Evolutionary conservation across 30 jellyfish, hydroid and myxozoan genomes (phyloP).

Genomic region (Turritopsis rubra): DNA sequence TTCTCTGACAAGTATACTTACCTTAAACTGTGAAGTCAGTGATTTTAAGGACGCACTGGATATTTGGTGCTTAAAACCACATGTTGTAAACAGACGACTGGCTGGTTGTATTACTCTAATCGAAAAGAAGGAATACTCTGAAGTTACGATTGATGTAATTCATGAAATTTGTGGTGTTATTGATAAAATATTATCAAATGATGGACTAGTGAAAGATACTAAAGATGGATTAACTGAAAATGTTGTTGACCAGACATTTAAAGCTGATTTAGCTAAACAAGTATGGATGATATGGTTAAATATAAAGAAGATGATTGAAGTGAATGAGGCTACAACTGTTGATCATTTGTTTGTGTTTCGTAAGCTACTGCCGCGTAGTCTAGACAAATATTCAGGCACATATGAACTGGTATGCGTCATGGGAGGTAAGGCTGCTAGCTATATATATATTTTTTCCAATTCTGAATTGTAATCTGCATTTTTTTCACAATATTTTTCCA

Average conservation of each 20-base stretch:
- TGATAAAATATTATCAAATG: background rate
- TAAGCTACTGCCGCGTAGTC: slow-evolving; percentile 52
- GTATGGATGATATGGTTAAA: background rate
- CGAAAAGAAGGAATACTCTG: background rate
- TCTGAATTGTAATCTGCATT: background rate
- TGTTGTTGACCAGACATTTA: background rate
- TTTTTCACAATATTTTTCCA: background rate
- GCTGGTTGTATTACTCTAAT: slow-evolving; percentile 53
- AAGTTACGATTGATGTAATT: background rate
- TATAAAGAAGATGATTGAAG: background rate
- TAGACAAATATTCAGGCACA: slow-evolving; percentile 31
- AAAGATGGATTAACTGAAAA: background rate
- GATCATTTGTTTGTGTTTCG: slow-evolving; percentile 21
- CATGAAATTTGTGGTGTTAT: background rate
- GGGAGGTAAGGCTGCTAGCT: background rate
- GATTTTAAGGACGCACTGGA: slow-evolving; percentile 55
- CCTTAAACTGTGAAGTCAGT: background rate
- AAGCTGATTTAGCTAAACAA: background rate
- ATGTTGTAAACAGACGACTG: slow-evolving; percentile 67
- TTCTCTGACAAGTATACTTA: background rate
- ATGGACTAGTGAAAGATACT: background rate
- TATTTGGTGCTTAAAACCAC: slow-evolving; percentile 72
- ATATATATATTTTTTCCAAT: background rate
- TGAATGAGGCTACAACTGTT: background rate
- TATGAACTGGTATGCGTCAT: background rate